Evolutionary conservation across 1,140 invertebrate species (phyloP).

Genomic region (Ectropis grisescens): DNA sequence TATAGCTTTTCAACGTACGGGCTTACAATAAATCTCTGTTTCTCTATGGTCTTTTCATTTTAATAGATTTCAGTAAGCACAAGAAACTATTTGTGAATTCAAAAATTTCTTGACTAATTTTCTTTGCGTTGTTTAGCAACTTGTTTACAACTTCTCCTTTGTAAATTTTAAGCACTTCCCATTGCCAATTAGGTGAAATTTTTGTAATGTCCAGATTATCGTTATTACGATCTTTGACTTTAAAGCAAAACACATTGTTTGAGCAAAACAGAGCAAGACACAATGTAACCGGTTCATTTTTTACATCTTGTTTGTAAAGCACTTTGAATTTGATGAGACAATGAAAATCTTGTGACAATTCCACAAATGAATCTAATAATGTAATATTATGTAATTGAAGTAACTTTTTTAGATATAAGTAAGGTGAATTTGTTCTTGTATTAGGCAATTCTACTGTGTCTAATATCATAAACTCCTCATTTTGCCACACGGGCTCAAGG

Average conservation of each 20-base stretch:
- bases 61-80: conserved; percentile 31
- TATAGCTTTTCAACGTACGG: too few species aligned
- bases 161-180: conserved; percentile 47
- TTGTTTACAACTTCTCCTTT: conserved; percentile 26
- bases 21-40: too few species aligned
- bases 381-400: conserved; percentile 31
- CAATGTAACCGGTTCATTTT: conserved; percentile 19
- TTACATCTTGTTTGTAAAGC: conserved; percentile 28
- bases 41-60: too few species aligned
- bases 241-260: conserved; percentile 29
- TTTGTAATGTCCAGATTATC: conserved; percentile 22
- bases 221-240: conserved; percentile 24
- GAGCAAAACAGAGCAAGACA: conserved; percentile 28
- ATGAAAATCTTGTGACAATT: conserved; percentile 10
- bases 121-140: conserved; percentile 28
- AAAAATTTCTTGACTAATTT: conserved; percentile 18
- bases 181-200: conserved; percentile 50
- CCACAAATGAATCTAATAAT: conserved; percentile 18
- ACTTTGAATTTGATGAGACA: conserved; percentile 49
- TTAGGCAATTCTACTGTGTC: conserved; percentile 42
- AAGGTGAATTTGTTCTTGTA: conserved; percentile 35
- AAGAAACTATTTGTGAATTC: conserved; percentile 26
- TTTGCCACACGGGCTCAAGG: background rate
- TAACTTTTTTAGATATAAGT: conserved; percentile 37
- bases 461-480: conserved; percentile 22